phyloP scores from a whole-genome alignment of 2,888 invertebrate genomes.

The Hololepta plana region DNA sequence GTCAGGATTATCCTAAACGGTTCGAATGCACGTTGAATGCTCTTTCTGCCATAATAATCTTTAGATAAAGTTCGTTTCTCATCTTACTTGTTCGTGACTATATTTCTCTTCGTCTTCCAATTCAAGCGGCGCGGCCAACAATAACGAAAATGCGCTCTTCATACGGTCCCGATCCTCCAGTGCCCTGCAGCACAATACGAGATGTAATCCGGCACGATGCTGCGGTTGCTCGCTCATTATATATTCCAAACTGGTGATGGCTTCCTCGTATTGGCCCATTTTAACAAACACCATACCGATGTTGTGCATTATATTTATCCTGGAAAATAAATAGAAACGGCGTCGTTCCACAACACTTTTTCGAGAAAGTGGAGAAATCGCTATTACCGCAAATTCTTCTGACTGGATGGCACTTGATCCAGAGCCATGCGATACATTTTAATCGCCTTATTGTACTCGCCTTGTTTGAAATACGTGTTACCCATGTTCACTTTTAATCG shows the following conservation, averaged over 20 bases:
- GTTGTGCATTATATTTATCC: conserved; percentile 95
- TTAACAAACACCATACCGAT: conserved; percentile 88
- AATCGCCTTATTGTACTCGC: conserved; percentile 82
- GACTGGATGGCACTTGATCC: conserved; percentile 86
- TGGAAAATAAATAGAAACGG: conserved; percentile 26
- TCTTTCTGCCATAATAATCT: not conserved
- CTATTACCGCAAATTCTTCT: conserved; percentile 83
- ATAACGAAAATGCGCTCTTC: conserved; percentile 75
- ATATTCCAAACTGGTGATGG: conserved; percentile 91
- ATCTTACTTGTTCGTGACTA: conserved; percentile 24
- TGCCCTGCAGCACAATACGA: conserved; percentile 78
- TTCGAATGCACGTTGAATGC: conserved; percentile 5
- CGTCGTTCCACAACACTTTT: no score
- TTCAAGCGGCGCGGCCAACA: conserved; percentile 74
- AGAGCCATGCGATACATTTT: conserved; percentile 98
- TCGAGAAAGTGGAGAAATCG: no score
- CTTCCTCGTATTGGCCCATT: conserved; percentile 93
- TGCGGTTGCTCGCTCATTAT: conserved; percentile 94
- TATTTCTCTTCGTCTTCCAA: conserved; percentile 67
- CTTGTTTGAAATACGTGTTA: conserved; percentile 91
- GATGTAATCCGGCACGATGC: conserved; percentile 56
- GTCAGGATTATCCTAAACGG: conserved; percentile 27
- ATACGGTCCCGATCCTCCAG: conserved; percentile 84
- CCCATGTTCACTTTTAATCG: conserved; percentile 95
- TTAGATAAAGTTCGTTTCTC: not conserved